These are phyloP conservation scores for Pelobates fuscus DNA, from an alignment of 2,113 vertebrate species.

Conservation along the genomic window DNA sequence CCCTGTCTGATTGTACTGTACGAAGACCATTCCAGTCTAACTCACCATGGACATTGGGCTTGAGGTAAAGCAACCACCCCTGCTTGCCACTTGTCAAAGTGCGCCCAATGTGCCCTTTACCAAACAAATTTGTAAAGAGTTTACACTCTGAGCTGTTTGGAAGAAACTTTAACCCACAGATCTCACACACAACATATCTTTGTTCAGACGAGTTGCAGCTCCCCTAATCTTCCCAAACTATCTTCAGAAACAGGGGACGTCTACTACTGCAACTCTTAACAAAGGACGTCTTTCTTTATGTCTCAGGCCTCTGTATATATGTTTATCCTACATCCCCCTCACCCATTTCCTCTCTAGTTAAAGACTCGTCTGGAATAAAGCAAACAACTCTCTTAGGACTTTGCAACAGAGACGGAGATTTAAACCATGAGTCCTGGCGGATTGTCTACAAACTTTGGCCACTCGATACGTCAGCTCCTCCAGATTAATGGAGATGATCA, in stretches of 20 bases:
- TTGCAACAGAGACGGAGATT: background rate
- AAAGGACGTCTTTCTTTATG: conserved; percentile 65
- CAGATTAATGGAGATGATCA: too few species aligned
- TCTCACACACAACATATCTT: conserved; percentile 65
- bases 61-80: conserved; percentile 59
- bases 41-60: conserved; percentile 54
- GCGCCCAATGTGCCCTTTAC: conserved; percentile 57
- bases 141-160: conserved; percentile 56
- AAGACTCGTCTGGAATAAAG: conserved; percentile 52
- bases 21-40: too few species aligned
- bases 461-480: background rate
- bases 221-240: conserved; percentile 65
- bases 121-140: conserved; percentile 71
- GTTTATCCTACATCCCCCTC: conserved; percentile 58
- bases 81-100: conserved; percentile 60
- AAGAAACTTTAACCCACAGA: conserved; percentile 62
- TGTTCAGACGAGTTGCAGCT: conserved; percentile 60
- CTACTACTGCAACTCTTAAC: conserved; percentile 56
- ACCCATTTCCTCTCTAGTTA: conserved; percentile 45
- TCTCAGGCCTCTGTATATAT: conserved; percentile 58
- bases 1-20: too few species aligned
- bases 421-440: background rate
- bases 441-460: background rate
- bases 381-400: background rate
- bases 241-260: conserved; percentile 64